phyloP scores from a whole-genome alignment of 1,140 invertebrate genomes.

The Cotesia typhae region DNA sequence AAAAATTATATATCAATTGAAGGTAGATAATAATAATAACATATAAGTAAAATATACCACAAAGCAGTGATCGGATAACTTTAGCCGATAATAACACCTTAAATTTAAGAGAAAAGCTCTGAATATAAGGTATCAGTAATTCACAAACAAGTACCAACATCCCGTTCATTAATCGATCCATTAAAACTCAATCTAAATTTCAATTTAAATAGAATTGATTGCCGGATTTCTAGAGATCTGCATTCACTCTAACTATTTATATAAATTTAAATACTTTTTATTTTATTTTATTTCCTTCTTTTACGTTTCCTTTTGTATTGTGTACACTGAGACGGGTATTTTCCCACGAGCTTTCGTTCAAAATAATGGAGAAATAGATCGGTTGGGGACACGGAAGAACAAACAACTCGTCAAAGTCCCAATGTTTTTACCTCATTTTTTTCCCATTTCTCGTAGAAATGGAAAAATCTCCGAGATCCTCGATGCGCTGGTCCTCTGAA shows the following conservation, averaged over 20 bases:
- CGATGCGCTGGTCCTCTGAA: too few relatives aligned
- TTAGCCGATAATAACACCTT: too few relatives aligned
- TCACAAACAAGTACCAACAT: not conserved
- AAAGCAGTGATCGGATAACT: too few relatives aligned
- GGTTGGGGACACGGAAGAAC: constrained; percentile 17
- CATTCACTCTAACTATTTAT: constrained; percentile 9
- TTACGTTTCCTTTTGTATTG: not conserved
- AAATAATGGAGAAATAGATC: constrained; percentile 31
- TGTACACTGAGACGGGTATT: not conserved
- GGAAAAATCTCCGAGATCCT: too few relatives aligned
- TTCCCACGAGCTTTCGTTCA: not conserved
- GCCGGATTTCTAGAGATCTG: not conserved
- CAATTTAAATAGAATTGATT: constrained; percentile 8
- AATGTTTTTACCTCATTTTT: not conserved
- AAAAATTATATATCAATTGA: too few relatives aligned
- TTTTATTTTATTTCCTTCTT: not conserved
- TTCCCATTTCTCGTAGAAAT: too few relatives aligned
- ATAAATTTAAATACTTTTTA: not conserved
- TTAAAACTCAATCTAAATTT: constrained; percentile 19
- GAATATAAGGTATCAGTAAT: not conserved
- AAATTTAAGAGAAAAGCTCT: too few relatives aligned
- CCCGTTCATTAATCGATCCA: constrained; percentile 6
- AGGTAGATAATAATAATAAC: too few relatives aligned
- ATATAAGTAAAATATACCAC: too few relatives aligned
- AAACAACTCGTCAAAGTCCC: constrained; percentile 20